Evolutionary conservation across 2,113 vertebrate species (phyloP), one percentile per base, ranked within the genome.

Genomic region (Cisticola juncidis): DNA sequence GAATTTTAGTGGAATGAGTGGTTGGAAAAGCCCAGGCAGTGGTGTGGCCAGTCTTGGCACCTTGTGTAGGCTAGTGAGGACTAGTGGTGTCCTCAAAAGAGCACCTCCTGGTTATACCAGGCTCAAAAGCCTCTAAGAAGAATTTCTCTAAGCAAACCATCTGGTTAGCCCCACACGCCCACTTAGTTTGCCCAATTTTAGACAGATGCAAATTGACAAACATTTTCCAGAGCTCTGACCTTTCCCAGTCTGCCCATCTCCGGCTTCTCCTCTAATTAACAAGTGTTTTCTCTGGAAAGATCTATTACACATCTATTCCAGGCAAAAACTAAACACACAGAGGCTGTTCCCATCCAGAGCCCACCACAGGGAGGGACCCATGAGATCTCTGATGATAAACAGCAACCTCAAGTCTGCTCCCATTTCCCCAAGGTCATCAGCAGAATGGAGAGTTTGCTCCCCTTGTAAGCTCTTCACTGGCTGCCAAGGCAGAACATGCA

Each of bases 201-300:
- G 35, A 45, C 40, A 85, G 29, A 57, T 19, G 70, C 36, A 80
- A 86, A 69, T 9, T 40, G 66, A 65, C 57, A 92, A 86, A 91
- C 14, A 29, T 88, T 86, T 96, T 94, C 81, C 92, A 96, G 88
- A 90, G 33, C 36, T 92, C 81, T 82, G 74, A 70, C 74, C n/a
- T 92, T 76, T 94, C 31, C 77, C 81, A 77, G 50, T 54, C 68
- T 77, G 29, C 54, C 62, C 68, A 73, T 77, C 70, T 90, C 82
- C 66, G 58, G 36, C 60, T 89, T 94, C 56, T 92, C 53, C 35
- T 66, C 33, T 81, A 86, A 86, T 89, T 81, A 83, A 81, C 47
- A 81, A 84, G 35, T 19, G 19, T 68, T 89, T 94, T 78, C 74
- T 88, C 58, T 17, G 21, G 54, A 70, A 93, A 76, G 24, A 58